Base-by-base conservation (phyloP, 2,113 vertebrate species). In the Hippocampus mohnikei region DNA sequence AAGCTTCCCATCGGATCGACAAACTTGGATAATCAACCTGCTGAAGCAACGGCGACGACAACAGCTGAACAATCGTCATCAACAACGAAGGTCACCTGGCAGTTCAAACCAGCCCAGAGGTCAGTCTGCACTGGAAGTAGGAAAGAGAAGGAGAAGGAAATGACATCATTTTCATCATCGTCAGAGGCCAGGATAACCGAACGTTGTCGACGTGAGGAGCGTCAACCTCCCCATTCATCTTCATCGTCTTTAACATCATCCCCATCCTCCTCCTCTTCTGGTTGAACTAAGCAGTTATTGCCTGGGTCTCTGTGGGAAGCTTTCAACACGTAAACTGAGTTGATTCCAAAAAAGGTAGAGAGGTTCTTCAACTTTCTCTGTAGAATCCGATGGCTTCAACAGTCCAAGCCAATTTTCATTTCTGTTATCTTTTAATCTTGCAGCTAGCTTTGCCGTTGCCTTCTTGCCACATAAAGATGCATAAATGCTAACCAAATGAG, bases 91-190 rank as follows among this genome's bases (percentile, higher is more conserved):
- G 86, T 90, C 66, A 91, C 90, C 0, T 91, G 88, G 90, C 90
- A 91, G 84, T 91, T 91, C 46, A 90, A 83, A 75, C 88, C 90
- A 0, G 81, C 88, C 33, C 86, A 90, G 80, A 86, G 87, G 66
- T 90, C 90, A 0, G 86, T 90, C 20, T 90, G 90, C 76, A 91
- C 90, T 1, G 87, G 89, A 56, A 91, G 85, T 79, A 78, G 85
- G 9, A 91, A 90, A 74, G 87, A 91, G 41, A 88, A 78, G 71
- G 87, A 89, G 1, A 85, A 71, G 71, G 89, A 89, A 4, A 15
- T 40, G 16, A 58, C 67, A 4, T 68, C 77, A 9, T 70, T 81
- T 2, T 67, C 72, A 5, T 68, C 77, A 11, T 69, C 78, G 1
- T 67, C 80, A 25, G 40, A 2, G n/a, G 74, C 6, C 63, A 83